These are phyloP conservation scores for Arizona elegans DNA, from an alignment of 2,113 vertebrate genomes.

Conservation along the genomic window DNA sequence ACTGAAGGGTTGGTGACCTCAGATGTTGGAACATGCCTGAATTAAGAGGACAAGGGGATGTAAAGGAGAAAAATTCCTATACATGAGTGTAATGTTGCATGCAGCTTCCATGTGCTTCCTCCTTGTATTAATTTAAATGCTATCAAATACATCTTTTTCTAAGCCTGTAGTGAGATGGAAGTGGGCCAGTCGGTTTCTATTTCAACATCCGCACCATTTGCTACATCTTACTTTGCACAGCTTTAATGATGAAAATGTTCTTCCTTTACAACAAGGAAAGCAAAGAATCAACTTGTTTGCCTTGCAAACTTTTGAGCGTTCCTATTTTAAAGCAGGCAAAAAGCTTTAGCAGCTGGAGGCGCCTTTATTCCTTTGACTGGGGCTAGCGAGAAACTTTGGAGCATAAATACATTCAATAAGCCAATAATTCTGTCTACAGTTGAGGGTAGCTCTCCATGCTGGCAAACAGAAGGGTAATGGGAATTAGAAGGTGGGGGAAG, in stretches of 20 bases:
- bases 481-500: constrained; percentile 69
- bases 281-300: neutral
- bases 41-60: neutral
- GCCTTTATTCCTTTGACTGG: constrained; percentile 54
- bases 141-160: neutral
- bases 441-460: constrained; percentile 67
- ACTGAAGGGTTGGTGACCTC: neutral
- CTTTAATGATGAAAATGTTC: neutral
- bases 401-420: constrained; percentile 71
- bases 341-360: constrained; percentile 40
- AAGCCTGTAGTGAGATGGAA: neutral
- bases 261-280: constrained; percentile 7
- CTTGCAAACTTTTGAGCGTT: constrained; percentile 50
- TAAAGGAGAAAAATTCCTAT: neutral
- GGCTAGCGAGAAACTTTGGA: constrained; percentile 60
- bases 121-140: neutral
- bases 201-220: neutral
- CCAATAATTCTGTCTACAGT: constrained; percentile 69
- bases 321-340: constrained; percentile 49
- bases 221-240: neutral
- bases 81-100: neutral
- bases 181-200: neutral
- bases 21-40: neutral
- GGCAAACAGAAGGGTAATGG: constrained; percentile 74
- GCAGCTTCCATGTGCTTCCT: neutral